Conservation (phyloP, 2,888 invertebrate species). For the Tuta absoluta region DNA sequence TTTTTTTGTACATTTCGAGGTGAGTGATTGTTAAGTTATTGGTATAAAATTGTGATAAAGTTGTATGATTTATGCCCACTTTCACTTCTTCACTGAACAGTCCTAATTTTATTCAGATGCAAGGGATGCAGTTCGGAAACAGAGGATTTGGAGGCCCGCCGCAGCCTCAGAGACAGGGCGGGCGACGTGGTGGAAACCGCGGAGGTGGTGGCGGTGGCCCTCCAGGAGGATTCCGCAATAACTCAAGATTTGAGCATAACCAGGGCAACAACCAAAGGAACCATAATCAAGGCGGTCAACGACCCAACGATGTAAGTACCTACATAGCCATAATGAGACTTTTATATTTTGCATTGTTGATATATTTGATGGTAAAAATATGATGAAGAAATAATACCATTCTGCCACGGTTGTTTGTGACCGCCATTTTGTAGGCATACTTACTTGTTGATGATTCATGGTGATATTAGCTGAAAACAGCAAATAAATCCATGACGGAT, state of each 20-base stretch:
- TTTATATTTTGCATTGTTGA: neutral
- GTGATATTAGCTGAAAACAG: neutral
- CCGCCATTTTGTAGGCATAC: constrained; percentile 42
- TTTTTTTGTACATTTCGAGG: constrained; percentile 3
- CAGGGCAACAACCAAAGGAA: constrained; percentile 46
- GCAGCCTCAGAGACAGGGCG: constrained; percentile 72
- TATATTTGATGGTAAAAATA: no score
- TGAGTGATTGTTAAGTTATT: neutral
- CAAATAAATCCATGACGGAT: neutral
- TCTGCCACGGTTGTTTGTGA: constrained; percentile 24
- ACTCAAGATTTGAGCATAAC: constrained; percentile 69
- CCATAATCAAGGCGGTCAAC: constrained; percentile 71
- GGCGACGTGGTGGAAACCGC: constrained; percentile 65
- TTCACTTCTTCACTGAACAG: constrained; percentile 17
- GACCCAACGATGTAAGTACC: constrained; percentile 63
- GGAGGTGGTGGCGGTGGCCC: constrained; percentile 58
- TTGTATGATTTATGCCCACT: neutral
- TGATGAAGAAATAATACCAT: neutral
- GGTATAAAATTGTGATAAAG: no score
- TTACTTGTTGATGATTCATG: neutral
- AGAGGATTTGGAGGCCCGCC: constrained; percentile 77
- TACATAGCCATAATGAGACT: neutral
- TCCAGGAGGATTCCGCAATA: constrained; percentile 55
- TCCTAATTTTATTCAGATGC: constrained; percentile 60
- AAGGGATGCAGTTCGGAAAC: constrained; percentile 71